Conservation (phyloP, 2,888 invertebrate genomes). For the Rhagium mordax region DNA sequence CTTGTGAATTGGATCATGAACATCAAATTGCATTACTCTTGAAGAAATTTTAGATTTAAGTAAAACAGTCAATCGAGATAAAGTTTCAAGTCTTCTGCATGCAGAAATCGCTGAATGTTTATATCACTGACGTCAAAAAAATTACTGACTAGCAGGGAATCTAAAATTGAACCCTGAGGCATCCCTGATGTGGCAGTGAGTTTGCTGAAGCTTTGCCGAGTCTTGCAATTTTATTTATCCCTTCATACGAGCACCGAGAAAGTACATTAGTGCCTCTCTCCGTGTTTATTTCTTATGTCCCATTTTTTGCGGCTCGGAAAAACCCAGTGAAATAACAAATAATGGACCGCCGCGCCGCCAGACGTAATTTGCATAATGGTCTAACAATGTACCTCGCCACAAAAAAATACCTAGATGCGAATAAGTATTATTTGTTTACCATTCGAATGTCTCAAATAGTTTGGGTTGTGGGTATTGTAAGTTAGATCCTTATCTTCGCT, state of each 20-base stretch:
- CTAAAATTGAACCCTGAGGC: too few relatives aligned
- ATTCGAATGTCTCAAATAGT: slow-evolving; percentile 7
- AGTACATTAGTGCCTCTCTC: background rate
- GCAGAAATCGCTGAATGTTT: too few relatives aligned
- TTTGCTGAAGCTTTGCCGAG: too few relatives aligned
- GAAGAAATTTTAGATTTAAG: too few relatives aligned
- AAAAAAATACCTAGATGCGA: background rate
- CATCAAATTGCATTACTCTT: too few relatives aligned
- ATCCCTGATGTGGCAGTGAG: too few relatives aligned
- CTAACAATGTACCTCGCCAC: background rate
- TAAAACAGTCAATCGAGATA: too few relatives aligned
- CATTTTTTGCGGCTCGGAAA: background rate
- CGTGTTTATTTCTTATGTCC: background rate
- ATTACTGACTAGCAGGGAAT: too few relatives aligned
- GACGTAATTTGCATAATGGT: background rate
- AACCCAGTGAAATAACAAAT: background rate
- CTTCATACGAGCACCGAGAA: background rate
- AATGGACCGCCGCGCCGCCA: background rate
- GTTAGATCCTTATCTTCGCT: background rate
- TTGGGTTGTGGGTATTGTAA: slow-evolving; percentile 4
- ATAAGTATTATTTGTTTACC: slow-evolving; percentile 1
- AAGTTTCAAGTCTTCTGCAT: too few relatives aligned
- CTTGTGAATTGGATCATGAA: too few relatives aligned
- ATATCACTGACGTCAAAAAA: too few relatives aligned
- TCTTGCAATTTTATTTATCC: too few relatives aligned